phyloP scores from a whole-genome alignment of 2,113 vertebrate species.

The Stomatorhinus ivindoensis region DNA sequence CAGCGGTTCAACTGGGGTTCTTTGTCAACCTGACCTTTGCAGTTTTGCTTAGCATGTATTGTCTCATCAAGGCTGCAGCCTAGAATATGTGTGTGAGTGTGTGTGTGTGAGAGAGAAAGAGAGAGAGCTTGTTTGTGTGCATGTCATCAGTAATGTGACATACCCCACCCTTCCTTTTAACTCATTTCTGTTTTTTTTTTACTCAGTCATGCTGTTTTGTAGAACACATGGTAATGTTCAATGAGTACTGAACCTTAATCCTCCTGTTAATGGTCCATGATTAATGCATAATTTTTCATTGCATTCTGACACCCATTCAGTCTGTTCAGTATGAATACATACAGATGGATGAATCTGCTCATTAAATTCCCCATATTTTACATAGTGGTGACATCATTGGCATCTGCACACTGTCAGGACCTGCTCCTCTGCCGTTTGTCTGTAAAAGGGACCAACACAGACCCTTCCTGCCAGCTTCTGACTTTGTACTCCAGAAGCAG shows the following conservation, averaged over 20 bases:
- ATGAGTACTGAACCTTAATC: neutral
- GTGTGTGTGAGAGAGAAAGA: neutral
- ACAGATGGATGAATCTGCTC: neutral
- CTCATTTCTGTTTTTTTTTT: neutral
- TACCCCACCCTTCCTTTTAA: neutral
- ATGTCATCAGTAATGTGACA: neutral
- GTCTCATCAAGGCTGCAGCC: neutral
- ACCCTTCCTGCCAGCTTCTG: neutral
- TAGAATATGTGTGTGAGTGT: neutral
- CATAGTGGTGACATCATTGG: neutral
- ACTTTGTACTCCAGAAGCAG: neutral
- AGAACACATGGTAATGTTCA: neutral
- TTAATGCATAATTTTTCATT: neutral
- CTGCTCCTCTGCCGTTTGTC: neutral
- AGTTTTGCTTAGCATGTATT: neutral
- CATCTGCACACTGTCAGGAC: neutral
- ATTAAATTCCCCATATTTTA: neutral
- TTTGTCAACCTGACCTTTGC: neutral
- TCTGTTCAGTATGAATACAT: neutral
- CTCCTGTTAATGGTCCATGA: neutral
- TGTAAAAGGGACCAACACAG: neutral
- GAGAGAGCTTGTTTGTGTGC: neutral
- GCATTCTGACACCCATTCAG: neutral
- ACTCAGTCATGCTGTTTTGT: neutral
- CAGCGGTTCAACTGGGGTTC: neutral